Percentiles rank a stretch among this genome's conserved stretches.
These are phyloP conservation scores for Castor canadensis DNA, from an alignment of 2,113 vertebrate species.

Conservation along the genomic window DNA sequence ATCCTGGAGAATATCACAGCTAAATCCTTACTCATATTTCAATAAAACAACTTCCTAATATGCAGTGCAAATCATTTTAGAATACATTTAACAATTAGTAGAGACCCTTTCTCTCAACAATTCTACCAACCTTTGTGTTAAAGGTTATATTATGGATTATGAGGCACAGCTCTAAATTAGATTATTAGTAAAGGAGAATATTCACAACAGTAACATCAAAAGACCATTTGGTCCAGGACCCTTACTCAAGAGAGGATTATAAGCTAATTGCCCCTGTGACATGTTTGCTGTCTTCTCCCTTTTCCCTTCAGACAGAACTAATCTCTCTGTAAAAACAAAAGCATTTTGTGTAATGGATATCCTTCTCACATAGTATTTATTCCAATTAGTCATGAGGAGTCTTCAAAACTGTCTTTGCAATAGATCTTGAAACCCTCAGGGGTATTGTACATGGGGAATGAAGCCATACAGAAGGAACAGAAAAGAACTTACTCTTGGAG, in stretches of 20 bases:
- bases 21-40: slow-evolving; percentile 28
- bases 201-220: not conserved
- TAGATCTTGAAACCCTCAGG: not conserved
- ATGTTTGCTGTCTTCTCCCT: not conserved
- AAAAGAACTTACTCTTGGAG: not conserved
- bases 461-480: not conserved
- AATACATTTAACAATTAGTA: slow-evolving; percentile 17
- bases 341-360: not conserved
- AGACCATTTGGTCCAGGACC: not conserved
- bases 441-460: not conserved
- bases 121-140: not conserved
- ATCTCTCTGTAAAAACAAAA: not conserved
- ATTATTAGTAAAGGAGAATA: slow-evolving; percentile 35
- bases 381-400: not conserved
- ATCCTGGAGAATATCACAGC: slow-evolving; percentile 20
- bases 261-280: not conserved
- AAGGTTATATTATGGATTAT: not conserved
- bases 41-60: not conserved
- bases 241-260: not conserved
- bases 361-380: not conserved
- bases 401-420: not conserved
- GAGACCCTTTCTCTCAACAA: not conserved
- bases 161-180: not conserved
- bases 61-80: not conserved
- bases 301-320: slow-evolving; percentile 39